Conservation (phyloP, 2,888 invertebrate species). For the Nowickia ferox region DNA sequence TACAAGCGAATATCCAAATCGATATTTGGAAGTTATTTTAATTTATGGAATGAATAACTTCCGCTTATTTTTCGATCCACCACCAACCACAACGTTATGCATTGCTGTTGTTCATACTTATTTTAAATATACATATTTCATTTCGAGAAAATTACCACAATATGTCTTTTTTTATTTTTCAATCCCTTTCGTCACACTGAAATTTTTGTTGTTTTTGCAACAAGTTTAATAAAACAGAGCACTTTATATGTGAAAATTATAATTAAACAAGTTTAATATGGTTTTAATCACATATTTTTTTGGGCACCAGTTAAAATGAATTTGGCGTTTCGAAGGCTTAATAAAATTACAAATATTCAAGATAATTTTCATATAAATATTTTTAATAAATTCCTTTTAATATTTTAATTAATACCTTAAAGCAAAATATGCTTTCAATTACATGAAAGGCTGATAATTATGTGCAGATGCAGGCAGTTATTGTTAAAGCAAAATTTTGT, state of each 20-base stretch:
- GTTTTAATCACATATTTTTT: background rate
- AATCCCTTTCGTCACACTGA: background rate
- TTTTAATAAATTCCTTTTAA: conserved; percentile 5
- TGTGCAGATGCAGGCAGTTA: too few species aligned
- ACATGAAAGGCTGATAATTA: background rate
- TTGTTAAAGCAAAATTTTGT: background rate
- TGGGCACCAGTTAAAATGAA: background rate
- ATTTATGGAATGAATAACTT: too few species aligned
- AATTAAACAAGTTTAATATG: background rate
- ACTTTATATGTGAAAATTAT: background rate
- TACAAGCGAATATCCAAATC: too few species aligned
- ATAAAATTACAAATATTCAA: background rate
- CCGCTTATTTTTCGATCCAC: too few species aligned
- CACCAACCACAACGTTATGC: too few species aligned
- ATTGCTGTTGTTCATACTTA: too few species aligned
- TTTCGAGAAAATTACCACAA: too few species aligned
- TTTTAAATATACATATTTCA: too few species aligned
- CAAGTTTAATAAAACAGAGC: background rate
- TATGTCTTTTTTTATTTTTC: too few species aligned
- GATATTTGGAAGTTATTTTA: too few species aligned
- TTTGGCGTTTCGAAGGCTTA: background rate
- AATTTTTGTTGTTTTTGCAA: background rate
- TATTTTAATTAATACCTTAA: background rate
- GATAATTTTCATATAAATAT: background rate
- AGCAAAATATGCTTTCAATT: conserved; percentile 7